Evolutionary conservation across 2,797 vertebrate genomes (phyloP).

Genomic region (Galago senegalensis): DNA sequence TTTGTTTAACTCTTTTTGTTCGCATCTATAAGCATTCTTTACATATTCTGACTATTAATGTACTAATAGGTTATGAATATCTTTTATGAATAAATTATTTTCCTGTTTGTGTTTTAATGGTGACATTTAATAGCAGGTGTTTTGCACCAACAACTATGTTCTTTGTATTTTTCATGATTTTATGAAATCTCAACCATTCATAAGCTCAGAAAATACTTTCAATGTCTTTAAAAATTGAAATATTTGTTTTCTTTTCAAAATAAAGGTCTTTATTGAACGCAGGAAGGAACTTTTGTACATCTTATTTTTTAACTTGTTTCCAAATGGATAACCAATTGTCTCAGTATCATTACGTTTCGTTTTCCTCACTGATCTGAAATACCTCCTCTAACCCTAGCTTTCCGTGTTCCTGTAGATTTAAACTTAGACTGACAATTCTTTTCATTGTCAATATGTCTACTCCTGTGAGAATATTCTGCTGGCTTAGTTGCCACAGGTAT

Average conservation of each 20-base stretch:
- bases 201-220: not conserved
- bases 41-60: not conserved
- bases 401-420: not conserved
- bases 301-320: not conserved
- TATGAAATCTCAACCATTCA: not conserved
- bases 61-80: not conserved
- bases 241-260: not conserved
- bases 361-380: not conserved
- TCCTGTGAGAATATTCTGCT: not conserved
- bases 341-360: not conserved
- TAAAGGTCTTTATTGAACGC: not conserved
- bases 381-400: not conserved
- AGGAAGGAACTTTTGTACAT: not conserved
- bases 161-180: not conserved
- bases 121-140: not conserved
- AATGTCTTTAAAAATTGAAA: not conserved
- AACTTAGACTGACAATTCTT: not conserved
- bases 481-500: not conserved
- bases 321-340: not conserved
- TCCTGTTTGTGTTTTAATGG: not conserved
- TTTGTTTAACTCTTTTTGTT: not conserved
- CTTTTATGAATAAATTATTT: not conserved
- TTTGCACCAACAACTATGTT: not conserved
- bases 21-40: not conserved
- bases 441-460: not conserved